These are phyloP conservation scores for Hyles euphorbiae DNA, from an alignment of 1,140 invertebrate genomes.

Conservation along the genomic window DNA sequence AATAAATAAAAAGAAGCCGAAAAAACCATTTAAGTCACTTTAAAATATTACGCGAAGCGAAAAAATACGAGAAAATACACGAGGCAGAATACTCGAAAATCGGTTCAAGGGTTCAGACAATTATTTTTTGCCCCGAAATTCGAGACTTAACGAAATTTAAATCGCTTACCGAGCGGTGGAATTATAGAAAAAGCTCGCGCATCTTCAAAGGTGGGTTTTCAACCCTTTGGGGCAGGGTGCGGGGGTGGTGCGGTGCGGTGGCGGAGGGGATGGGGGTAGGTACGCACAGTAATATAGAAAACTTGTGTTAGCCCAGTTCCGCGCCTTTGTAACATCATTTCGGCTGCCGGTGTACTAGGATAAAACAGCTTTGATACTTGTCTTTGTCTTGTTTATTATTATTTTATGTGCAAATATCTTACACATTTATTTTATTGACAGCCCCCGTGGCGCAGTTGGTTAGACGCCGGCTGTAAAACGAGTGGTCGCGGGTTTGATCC, in stretches of 20 bases:
- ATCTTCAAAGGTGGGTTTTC: constrained; percentile 67
- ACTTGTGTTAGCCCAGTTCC: constrained; percentile 74
- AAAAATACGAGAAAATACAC: no score
- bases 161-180: constrained; percentile 64
- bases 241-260: constrained; percentile 11
- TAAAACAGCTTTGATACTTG: constrained; percentile 27
- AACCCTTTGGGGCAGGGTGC: constrained; percentile 47
- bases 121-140: constrained; percentile 72
- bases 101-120: constrained; percentile 52
- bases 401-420: background rate
- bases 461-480: no score
- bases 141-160: constrained; percentile 70
- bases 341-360: constrained; percentile 46
- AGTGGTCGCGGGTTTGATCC: no score
- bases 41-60: no score
- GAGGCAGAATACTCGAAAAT: constrained; percentile 28
- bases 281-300: constrained; percentile 73
- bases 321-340: constrained; percentile 74
- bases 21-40: no score
- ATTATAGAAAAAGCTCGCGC: constrained; percentile 72
- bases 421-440: no score
- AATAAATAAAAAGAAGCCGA: no score
- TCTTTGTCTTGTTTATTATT: constrained; percentile 22
- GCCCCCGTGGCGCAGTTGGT: no score
- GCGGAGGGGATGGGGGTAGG: constrained; percentile 21